These are phyloP conservation scores for Antheraea assamensis DNA, from an alignment of 2,888 invertebrate genomes.

Conservation along the genomic window DNA sequence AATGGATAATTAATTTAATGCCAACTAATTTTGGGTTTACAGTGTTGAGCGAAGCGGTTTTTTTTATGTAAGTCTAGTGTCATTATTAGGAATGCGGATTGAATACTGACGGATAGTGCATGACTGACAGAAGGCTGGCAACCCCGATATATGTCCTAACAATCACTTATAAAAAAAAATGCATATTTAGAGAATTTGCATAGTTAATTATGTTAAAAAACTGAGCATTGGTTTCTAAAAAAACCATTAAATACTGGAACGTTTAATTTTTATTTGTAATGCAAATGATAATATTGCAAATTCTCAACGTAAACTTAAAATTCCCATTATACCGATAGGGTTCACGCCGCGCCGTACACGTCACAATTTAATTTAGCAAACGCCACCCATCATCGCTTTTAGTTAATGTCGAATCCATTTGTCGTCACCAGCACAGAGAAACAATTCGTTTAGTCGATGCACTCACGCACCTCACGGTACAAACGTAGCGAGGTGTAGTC, in stretches of 20 bases:
- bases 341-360: conserved; percentile 68
- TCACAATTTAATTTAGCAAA: conserved; percentile 67
- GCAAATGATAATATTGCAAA: conserved; percentile 49
- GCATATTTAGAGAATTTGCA: conserved; percentile 54
- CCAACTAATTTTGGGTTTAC: conserved; percentile 79
- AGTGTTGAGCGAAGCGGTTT: conserved; percentile 78
- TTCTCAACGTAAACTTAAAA: conserved; percentile 35
- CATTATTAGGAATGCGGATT: conserved; percentile 75
- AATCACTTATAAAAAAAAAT: conserved; percentile 31
- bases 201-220: conserved; percentile 40
- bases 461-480: conserved; percentile 49
- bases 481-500: conserved; percentile 33
- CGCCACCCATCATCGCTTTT: conserved; percentile 71
- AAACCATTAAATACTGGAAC: neutral
- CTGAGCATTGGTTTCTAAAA: neutral
- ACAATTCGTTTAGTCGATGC: conserved; percentile 47
- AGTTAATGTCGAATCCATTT: conserved; percentile 52
- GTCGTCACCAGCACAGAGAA: conserved; percentile 60
- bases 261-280: neutral
- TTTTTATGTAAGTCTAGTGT: conserved; percentile 74
- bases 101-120: conserved; percentile 78
- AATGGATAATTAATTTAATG: conserved; percentile 62
- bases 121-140: conserved; percentile 59
- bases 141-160: conserved; percentile 57
- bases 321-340: conserved; percentile 35